Evolutionary conservation across 2,797 vertebrate genomes (phyloP).

Genomic region (Natrix natrix): DNA sequence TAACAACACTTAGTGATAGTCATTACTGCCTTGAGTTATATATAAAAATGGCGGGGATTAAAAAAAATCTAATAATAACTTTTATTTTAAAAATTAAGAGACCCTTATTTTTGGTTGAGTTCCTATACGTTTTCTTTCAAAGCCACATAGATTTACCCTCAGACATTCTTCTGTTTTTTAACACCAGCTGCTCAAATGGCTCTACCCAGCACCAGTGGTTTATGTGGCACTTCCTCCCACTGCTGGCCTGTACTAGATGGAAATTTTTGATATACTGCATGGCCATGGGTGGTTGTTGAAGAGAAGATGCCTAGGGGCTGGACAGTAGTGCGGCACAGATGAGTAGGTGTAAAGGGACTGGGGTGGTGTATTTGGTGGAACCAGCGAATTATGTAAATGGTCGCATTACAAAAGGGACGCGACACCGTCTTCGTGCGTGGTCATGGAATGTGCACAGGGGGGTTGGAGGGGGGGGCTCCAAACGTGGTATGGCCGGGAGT

Average conservation of each 20-base stretch:
- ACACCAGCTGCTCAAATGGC: not conserved
- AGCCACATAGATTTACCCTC: not conserved
- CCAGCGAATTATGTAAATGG: no score
- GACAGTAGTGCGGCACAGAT: no score
- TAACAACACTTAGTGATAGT: no score
- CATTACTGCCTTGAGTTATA: not conserved
- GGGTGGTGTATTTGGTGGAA: no score
- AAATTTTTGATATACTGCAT: not conserved
- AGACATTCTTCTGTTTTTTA: not conserved
- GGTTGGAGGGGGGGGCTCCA: no score
- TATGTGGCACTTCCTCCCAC: not conserved
- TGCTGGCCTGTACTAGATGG: not conserved
- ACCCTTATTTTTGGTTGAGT: not conserved
- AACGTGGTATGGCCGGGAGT: no score
- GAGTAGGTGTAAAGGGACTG: no score
- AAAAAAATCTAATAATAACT: not conserved
- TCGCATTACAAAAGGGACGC: no score
- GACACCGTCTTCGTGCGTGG: no score
- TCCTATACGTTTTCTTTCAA: not conserved
- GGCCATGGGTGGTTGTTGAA: no score
- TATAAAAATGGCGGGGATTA: not conserved
- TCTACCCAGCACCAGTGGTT: not conserved
- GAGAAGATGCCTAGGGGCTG: no score
- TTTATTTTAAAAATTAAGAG: not conserved
- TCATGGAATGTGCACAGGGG: no score